These are phyloP conservation scores for Magallana angulata DNA, from an alignment of 1,140 invertebrate species.

Conservation along the genomic window DNA sequence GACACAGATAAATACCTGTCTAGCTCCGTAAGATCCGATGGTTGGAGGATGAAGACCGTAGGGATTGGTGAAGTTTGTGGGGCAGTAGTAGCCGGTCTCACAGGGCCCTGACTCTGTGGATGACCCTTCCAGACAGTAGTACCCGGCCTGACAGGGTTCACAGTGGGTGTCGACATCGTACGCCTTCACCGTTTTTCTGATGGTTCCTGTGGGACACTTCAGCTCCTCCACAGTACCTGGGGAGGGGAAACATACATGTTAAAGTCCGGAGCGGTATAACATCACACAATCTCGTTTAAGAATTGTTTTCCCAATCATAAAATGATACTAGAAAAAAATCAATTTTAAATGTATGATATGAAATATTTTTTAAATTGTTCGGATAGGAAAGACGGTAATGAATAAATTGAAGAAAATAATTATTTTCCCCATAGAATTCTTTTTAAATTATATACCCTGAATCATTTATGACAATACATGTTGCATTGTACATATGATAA, in stretches of 20 bases:
- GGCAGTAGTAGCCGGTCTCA: conserved; percentile 75
- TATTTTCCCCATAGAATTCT: too few species aligned
- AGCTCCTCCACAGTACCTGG: conserved; percentile 74
- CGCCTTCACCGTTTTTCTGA: conserved; percentile 66
- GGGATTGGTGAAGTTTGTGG: conserved; percentile 70
- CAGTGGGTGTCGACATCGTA: conserved; percentile 67
- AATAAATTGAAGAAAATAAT: too few species aligned
- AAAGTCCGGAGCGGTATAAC: background rate
- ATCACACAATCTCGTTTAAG: background rate
- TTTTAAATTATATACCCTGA: too few species aligned
- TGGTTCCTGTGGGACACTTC: conserved; percentile 76
- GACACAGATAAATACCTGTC: conserved; percentile 62
- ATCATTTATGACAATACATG: too few species aligned
- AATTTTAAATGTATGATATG: too few species aligned
- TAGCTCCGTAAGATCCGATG: conserved; percentile 74
- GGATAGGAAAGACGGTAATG: too few species aligned
- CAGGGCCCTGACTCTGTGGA: conserved; percentile 65
- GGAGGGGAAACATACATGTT: background rate
- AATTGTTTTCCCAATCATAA: background rate
- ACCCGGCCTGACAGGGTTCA: conserved; percentile 73
- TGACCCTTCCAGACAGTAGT: conserved; percentile 74
- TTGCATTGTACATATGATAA: too few species aligned
- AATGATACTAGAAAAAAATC: too few species aligned
- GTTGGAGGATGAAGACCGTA: conserved; percentile 64
- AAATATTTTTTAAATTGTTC: too few species aligned